Evolutionary conservation across 2,888 invertebrate genomes (phyloP), one percentile per base, ranked within the genome.

Genomic region (Trichopoda pennipes): DNA sequence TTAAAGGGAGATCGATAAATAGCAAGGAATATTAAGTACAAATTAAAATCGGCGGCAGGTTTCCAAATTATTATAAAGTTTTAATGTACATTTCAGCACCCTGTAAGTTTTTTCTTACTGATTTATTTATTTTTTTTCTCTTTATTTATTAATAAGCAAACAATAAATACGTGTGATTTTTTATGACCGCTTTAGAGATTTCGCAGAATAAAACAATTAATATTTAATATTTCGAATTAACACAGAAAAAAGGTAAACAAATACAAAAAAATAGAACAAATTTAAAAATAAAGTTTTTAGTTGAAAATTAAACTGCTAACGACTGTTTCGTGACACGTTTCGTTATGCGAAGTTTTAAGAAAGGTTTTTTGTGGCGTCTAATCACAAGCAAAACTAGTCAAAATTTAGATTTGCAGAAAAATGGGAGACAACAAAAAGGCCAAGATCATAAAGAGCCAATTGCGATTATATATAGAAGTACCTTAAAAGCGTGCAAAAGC

Each of bases 381-480:
- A 19, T 49, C n/a, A 7, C 44, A 53, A 51, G n/a, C 8, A 75
- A 49, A 70, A 60, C 38, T 19, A 60, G 47, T 16, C 53, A 68
- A 51, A 78, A 21, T n/a, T 70, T 74, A 0, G 10, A 72, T 61
- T 58, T 79, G 44, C 21, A 66, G 44, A 51, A 53, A 28, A 74
- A 17, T 56, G 23, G 10, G 32, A 0, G 4, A 19, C 28, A 8
- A 19, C 28, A 38, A 53, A 16, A 56, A 23, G 4, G 17, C n/a
- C 17, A 60, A 38, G 21, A 74, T 3, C 55, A 23, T 53, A 21
- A 8, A 21, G 70, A 82, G 44, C 79, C 82, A 10, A 72, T 82
- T 28, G 70, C 79, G 1, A 63, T 72, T 35, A 76, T 76, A 35
- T 79, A 76, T 23, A 76, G 69, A 79, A 55, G 79, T 79, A 79